Evolutionary conservation across 1,140 invertebrate genomes (phyloP).

Genomic region (Drosophila ananassae): DNA sequence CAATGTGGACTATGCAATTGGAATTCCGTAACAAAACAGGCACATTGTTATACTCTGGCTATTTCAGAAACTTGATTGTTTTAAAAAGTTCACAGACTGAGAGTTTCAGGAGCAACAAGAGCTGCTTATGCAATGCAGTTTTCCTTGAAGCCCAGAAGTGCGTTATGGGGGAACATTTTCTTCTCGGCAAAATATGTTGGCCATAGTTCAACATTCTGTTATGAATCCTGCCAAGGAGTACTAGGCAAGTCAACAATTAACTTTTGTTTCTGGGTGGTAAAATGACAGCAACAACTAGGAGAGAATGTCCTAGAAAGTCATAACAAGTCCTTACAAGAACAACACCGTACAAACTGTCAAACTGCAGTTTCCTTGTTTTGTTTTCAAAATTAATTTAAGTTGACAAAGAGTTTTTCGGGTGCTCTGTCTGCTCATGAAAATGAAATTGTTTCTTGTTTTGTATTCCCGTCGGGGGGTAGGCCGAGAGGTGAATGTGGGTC

Average conservation of each 20-base stretch:
- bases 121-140: slow-evolving; percentile 26
- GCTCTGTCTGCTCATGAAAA: slow-evolving; percentile 23
- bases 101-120: slow-evolving; percentile 29
- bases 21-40: slow-evolving; percentile 40
- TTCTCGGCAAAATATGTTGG: slow-evolving; percentile 30
- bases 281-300: slow-evolving; percentile 24
- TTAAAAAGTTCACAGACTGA: slow-evolving; percentile 20
- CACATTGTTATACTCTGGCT: slow-evolving; percentile 19
- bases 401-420: slow-evolving; percentile 42
- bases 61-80: slow-evolving; percentile 24
- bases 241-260: slow-evolving; percentile 67
- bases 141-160: slow-evolving; percentile 20
- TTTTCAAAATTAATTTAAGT: slow-evolving; percentile 48
- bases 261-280: slow-evolving; percentile 25
- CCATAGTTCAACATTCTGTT: slow-evolving; percentile 40
- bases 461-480: background rate
- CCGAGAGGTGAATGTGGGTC: slow-evolving; percentile 55
- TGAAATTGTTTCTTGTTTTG: slow-evolving; percentile 38
- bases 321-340: background rate
- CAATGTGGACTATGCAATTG: slow-evolving; percentile 28
- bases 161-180: slow-evolving; percentile 20
- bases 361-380: slow-evolving; percentile 41
- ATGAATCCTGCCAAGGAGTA: slow-evolving; percentile 65
- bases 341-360: slow-evolving; percentile 18
- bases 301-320: background rate